Conservation (phyloP, 2,113 vertebrate species). For the Coryphaenoides rupestris region DNA sequence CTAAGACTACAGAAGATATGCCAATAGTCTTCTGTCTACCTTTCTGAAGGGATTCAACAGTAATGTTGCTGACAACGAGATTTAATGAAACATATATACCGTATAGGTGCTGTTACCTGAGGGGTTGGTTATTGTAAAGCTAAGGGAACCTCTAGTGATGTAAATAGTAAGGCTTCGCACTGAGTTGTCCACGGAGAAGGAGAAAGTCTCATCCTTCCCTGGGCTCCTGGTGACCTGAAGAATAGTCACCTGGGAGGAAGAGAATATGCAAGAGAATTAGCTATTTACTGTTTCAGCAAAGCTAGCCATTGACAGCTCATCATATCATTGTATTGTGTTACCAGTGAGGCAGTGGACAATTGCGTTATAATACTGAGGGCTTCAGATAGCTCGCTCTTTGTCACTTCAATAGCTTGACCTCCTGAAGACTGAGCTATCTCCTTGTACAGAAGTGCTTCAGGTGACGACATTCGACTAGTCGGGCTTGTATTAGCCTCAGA, state of each 20-base stretch:
- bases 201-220: conserved; percentile 36
- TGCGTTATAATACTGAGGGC: conserved; percentile 47
- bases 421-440: conserved; percentile 61
- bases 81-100: background rate
- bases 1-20: background rate
- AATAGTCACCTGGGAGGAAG: conserved; percentile 51
- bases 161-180: conserved; percentile 43
- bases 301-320: background rate
- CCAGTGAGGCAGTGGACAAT: conserved; percentile 43
- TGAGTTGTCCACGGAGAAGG: conserved; percentile 47
- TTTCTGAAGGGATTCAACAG: background rate
- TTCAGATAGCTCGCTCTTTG: conserved; percentile 27
- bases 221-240: conserved; percentile 44
- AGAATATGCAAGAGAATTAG: background rate
- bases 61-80: background rate
- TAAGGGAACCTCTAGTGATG: conserved; percentile 40
- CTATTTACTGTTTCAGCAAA: background rate
- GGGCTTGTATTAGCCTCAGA: background rate
- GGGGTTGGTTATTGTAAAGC: conserved; percentile 46
- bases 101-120: conserved; percentile 42
- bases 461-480: conserved; percentile 1
- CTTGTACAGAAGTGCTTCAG: conserved; percentile 48
- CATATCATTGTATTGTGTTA: conserved; percentile 17
- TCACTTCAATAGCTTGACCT: conserved; percentile 51
- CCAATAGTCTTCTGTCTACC: background rate